phyloP scores from a whole-genome alignment of 2,113 vertebrate species.

The Crotalus horridus region DNA sequence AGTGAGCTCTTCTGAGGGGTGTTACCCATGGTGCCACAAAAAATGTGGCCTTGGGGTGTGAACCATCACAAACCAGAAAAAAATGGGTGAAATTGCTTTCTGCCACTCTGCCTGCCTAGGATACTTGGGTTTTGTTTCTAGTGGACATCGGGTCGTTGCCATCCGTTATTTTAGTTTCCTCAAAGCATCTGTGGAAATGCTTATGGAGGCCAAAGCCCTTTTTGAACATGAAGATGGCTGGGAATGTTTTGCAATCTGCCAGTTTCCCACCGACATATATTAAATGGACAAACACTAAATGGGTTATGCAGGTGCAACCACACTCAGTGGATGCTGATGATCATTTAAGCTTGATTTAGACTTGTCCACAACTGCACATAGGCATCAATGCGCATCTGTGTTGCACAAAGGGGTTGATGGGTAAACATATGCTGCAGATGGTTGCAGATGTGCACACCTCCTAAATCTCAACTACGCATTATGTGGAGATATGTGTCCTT shows the following conservation, averaged over 20 bases:
- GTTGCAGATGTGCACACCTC: background rate
- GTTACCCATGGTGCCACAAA: background rate
- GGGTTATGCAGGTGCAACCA: background rate
- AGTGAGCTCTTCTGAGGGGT: background rate
- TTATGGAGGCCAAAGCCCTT: background rate
- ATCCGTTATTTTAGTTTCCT: background rate
- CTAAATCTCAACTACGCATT: background rate
- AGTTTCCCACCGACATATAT: background rate
- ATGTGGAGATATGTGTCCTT: background rate
- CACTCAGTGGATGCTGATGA: background rate
- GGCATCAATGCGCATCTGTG: background rate
- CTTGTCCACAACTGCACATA: background rate
- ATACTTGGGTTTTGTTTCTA: background rate
- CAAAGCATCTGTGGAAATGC: background rate
- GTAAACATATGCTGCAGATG: background rate
- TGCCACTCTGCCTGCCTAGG: background rate
- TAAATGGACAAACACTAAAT: background rate
- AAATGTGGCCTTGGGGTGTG: background rate
- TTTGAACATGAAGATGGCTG: background rate
- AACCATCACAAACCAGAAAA: background rate
- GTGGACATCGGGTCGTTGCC: background rate
- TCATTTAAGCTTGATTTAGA: background rate
- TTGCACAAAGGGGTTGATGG: background rate
- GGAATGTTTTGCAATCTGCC: background rate
- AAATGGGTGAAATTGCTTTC: background rate